Evolutionary conservation across 2,797 vertebrate species (phyloP).

Genomic region (Pseudomugil tenellus): DNA sequence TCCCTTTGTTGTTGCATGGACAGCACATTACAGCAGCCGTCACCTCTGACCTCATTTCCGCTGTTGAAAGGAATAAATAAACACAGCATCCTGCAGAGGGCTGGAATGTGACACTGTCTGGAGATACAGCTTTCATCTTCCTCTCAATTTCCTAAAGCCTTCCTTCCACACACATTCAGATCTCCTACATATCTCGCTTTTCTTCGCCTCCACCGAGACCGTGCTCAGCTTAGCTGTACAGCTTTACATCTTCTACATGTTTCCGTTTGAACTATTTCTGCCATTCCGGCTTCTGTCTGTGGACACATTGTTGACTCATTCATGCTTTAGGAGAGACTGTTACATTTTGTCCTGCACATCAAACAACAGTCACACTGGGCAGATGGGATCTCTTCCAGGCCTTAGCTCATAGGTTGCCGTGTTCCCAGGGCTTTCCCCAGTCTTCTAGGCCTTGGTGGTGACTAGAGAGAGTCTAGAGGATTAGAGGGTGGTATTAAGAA

Average conservation of each 20-base stretch:
- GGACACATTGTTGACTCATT: background rate
- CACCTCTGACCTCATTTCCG: slow-evolving; percentile 74
- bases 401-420: slow-evolving; percentile 65
- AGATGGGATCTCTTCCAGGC: slow-evolving; percentile 61
- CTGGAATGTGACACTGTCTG: slow-evolving; percentile 72
- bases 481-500: slow-evolving; percentile 57
- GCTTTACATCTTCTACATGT: background rate
- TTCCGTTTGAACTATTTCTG: slow-evolving; percentile 2
- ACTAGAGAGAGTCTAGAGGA: slow-evolving; percentile 43
- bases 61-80: slow-evolving; percentile 68
- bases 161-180: slow-evolving; percentile 24
- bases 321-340: background rate
- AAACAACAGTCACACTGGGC: slow-evolving; percentile 31
- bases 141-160: slow-evolving; percentile 27
- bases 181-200: slow-evolving; percentile 2
- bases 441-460: slow-evolving; percentile 53
- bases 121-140: slow-evolving; percentile 65
- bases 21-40: slow-evolving; percentile 51
- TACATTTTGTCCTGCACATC: background rate
- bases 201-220: slow-evolving; percentile 20
- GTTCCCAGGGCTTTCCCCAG: slow-evolving; percentile 73
- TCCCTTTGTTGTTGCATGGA: slow-evolving; percentile 42
- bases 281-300: slow-evolving; percentile 8
- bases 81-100: slow-evolving; percentile 51
- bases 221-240: slow-evolving; percentile 4